Base-by-base conservation (phyloP, 1,140 invertebrate genomes). In the Tetragonula clypearis region DNA sequence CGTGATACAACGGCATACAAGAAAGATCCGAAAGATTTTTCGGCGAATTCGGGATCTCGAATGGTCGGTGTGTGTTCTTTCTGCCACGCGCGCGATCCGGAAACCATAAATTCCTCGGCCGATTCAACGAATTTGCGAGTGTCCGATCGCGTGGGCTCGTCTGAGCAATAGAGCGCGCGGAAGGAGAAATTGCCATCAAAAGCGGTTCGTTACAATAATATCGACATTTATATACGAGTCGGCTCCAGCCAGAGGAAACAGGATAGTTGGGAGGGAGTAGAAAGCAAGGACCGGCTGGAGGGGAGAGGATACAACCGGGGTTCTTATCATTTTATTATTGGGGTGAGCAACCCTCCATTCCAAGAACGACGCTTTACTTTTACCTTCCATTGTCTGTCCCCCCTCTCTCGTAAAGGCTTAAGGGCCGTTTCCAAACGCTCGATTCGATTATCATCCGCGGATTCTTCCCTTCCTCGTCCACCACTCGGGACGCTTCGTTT, bases 241-340 rank as follows among this genome's bases (percentile, higher is more conserved):
- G 65, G 73, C 72, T 78, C 76, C 74, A 71, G 69, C 53, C 49
- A 26, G 56, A 84, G 82, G 82, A 84, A 84, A 19, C 77, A 49
- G 30, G 30, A 12, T 53, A 68, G 35, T 58, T 55, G 62, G 62
- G 79, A 65, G 75, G 85, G 75, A 77, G 72, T 71, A 21, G 30
- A 30, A 66, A 26, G 35, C 53, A 53, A 8, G n/a, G 49, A 49
- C 41, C 21, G 49, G 49, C 30, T 35, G 21, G 21, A 69, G 76
- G 84, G 84, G 79, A 82, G 81, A 74, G 79, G 86, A 89, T 82
- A 85, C 79, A 56, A 49, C 6, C 26, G 65, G 88, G 90, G 87
- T 86, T 86, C 91, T 93, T 93, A 93, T 92, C 89, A 92, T 92
- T 92, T 93, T 93, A 92, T 93, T 93, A 92, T 91, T 85, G 90